A percentile compares a stretch with the other conserved stretches of the same genome.
Evolutionary conservation across 2,888 invertebrate genomes (phyloP).

Genomic region (Trachelus stipa): DNA sequence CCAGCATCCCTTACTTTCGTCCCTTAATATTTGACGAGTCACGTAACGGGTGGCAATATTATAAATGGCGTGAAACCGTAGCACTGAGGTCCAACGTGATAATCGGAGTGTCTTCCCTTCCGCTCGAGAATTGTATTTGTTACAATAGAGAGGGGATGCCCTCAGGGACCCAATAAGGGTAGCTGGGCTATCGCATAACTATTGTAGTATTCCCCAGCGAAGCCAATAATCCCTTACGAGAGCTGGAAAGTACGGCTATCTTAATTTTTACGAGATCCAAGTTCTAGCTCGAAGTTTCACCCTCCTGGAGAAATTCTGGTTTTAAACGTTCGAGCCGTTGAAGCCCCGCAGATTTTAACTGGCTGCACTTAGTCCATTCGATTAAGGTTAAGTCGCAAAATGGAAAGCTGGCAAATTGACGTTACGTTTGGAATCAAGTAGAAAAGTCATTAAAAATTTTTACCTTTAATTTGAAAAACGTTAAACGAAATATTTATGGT

Average conservation of each 20-base stretch:
- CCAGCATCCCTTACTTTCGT: neutral
- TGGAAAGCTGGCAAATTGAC: neutral
- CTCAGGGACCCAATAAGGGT: neutral
- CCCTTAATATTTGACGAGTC: neutral
- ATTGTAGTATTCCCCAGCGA: neutral
- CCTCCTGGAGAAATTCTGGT: neutral
- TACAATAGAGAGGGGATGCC: neutral
- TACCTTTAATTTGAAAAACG: neutral
- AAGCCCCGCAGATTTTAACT: neutral
- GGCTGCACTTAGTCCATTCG: neutral
- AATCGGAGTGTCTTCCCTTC: neutral
- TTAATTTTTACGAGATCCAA: neutral
- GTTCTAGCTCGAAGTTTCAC: neutral
- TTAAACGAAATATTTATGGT: neutral
- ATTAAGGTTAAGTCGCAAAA: neutral
- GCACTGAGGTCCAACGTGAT: neutral
- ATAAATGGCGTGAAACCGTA: neutral
- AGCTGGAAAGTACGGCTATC: neutral
- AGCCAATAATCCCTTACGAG: neutral
- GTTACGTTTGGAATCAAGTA: neutral
- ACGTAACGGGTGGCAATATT: neutral
- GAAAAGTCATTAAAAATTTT: neutral
- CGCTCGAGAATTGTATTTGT: neutral
- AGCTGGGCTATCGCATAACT: neutral
- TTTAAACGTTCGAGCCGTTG: neutral